Conservation (phyloP, 2,797 vertebrate species). For the Tolypeutes matacus region DNA sequence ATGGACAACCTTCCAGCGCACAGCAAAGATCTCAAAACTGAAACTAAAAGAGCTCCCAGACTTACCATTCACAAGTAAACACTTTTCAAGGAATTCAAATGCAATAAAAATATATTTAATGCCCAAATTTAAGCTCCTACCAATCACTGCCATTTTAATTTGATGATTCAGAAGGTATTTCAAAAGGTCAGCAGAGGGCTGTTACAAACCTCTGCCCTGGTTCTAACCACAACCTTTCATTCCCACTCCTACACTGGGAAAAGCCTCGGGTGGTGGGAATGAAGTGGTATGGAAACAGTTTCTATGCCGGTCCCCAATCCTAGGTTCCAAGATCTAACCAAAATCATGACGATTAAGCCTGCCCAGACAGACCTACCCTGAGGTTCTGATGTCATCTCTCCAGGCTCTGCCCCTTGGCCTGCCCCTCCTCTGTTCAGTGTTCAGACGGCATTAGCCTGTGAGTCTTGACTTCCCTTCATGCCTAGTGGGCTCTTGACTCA, state of each 20-base stretch:
- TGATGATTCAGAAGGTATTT: background rate
- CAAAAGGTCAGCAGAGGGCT: background rate
- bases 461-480: background rate
- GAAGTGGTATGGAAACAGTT: background rate
- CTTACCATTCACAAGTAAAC: background rate
- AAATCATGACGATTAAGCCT: background rate
- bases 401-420: background rate
- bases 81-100: slow-evolving; percentile 29
- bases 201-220: background rate
- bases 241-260: background rate
- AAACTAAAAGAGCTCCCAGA: fast-evolving
- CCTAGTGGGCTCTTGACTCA: background rate
- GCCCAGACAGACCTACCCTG: background rate
- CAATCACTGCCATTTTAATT: background rate
- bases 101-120: background rate
- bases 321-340: background rate
- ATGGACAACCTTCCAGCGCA: fast-evolving
- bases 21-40: background rate
- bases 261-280: background rate
- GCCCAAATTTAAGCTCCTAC: background rate
- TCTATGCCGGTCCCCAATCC: background rate
- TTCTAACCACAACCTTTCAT: background rate
- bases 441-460: fast-evolving
- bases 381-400: fast-evolving
- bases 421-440: background rate